Evolutionary conservation across 2,113 vertebrate genomes (phyloP).

Genomic region (Dryoscopus gambensis): DNA sequence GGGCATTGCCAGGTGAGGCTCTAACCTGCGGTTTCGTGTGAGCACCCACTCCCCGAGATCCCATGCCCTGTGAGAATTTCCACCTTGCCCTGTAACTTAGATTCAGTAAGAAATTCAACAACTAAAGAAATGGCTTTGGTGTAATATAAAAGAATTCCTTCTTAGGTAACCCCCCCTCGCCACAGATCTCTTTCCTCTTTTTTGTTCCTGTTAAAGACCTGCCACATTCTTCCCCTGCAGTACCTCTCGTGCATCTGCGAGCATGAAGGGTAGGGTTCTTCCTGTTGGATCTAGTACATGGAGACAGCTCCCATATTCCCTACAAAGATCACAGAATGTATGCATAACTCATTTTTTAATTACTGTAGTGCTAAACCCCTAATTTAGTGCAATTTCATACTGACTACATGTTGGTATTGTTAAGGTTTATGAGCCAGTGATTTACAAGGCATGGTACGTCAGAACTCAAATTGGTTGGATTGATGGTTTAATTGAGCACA

Average conservation of each 20-base stretch:
- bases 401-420: slow-evolving; percentile 43
- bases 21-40: too few relatives aligned
- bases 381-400: slow-evolving; percentile 48
- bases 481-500: slow-evolving; percentile 29
- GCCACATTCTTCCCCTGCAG: neutral
- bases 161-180: neutral
- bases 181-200: neutral
- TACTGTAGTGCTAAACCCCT: slow-evolving; percentile 14
- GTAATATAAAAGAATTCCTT: neutral
- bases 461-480: slow-evolving; percentile 39
- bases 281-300: neutral
- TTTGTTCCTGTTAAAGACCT: neutral
- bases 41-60: neutral
- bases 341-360: slow-evolving; percentile 33
- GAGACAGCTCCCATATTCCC: neutral
- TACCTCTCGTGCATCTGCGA: neutral
- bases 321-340: neutral
- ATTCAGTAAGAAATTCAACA: neutral
- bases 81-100: neutral
- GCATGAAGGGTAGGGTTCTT: neutral
- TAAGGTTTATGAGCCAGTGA: slow-evolving; percentile 63
- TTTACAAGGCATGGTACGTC: slow-evolving; percentile 52
- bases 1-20: neutral
- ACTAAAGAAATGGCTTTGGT: neutral
- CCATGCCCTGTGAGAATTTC: neutral